phyloP scores from a whole-genome alignment of 2,888 invertebrate genomes.

The Nezara viridula region DNA sequence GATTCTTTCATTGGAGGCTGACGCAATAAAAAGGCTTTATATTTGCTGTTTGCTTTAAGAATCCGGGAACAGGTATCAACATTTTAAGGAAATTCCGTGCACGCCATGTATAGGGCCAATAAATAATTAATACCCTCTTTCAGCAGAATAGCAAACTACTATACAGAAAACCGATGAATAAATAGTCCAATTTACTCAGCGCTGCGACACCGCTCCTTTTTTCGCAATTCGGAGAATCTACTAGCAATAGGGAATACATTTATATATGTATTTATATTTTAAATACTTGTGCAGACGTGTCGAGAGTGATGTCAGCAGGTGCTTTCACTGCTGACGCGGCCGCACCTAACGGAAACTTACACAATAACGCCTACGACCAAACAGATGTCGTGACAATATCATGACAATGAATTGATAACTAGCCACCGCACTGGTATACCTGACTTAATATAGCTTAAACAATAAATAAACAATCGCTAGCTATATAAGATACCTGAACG shows the following conservation, averaged over 20 bases:
- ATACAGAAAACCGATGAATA: neutral
- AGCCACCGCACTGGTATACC: neutral
- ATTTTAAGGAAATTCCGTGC: neutral
- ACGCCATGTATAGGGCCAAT: neutral
- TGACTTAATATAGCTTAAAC: no score
- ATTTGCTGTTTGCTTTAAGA: neutral
- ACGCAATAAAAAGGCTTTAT: no score
- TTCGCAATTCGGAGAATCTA: neutral
- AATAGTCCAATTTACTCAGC: neutral
- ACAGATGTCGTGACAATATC: constrained; percentile 2
- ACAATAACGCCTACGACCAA: neutral
- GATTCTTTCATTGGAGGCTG: no score
- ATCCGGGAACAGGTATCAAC: neutral
- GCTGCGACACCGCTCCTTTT: neutral
- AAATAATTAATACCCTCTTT: neutral
- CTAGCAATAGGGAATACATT: neutral
- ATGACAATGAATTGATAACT: neutral
- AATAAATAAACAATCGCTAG: no score
- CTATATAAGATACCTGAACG: no score
- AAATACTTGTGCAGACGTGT: neutral
- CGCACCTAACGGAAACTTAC: constrained; percentile 5
- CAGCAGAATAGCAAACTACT: neutral
- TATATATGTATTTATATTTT: neutral
- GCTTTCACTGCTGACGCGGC: neutral
- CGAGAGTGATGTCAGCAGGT: neutral